Evolutionary conservation across 2,888 invertebrate species (phyloP).

Genomic region (Drosophila siamana): DNA sequence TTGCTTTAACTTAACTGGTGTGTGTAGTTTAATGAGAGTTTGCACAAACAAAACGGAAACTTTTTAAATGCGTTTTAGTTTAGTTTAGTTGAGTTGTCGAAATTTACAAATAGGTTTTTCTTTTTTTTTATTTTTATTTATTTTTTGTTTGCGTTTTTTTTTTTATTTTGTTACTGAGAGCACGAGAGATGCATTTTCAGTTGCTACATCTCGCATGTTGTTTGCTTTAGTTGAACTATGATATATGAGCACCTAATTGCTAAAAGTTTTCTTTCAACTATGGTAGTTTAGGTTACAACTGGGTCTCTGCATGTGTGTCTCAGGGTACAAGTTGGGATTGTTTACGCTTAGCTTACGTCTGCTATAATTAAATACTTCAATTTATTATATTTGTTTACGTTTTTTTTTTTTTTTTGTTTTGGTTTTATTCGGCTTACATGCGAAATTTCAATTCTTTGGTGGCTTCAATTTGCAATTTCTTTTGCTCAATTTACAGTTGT

Average conservation of each 20-base stretch:
- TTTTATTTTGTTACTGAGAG: constrained; percentile 18
- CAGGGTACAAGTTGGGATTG: constrained; percentile 60
- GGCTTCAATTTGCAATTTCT: constrained; percentile 76
- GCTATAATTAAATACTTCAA: constrained; percentile 58
- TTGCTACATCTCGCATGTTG: constrained; percentile 40
- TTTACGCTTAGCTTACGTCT: constrained; percentile 69
- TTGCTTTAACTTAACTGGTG: constrained; percentile 54
- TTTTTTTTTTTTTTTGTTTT: constrained; percentile 32
- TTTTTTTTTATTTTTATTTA: constrained; percentile 1
- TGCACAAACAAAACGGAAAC: constrained; percentile 65
- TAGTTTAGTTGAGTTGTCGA: constrained; percentile 62
- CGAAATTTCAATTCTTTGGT: constrained; percentile 82
- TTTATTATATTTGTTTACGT: constrained; percentile 15
- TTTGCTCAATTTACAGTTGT: constrained; percentile 75
- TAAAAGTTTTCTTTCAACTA: constrained; percentile 63
- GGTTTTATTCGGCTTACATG: constrained; percentile 70
- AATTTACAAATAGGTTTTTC: constrained; percentile 59
- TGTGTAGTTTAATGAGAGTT: constrained; percentile 42
- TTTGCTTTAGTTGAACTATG: constrained; percentile 71
- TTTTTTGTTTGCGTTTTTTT: background rate
- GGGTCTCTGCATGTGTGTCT: constrained; percentile 33
- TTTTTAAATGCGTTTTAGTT: constrained; percentile 73
- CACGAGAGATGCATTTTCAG: constrained; percentile 43
- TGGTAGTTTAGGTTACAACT: constrained; percentile 46
- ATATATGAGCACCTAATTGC: constrained; percentile 80